Base-by-base conservation (phyloP, 2,888 invertebrate genomes). In the Drosophila ezoana region DNA sequence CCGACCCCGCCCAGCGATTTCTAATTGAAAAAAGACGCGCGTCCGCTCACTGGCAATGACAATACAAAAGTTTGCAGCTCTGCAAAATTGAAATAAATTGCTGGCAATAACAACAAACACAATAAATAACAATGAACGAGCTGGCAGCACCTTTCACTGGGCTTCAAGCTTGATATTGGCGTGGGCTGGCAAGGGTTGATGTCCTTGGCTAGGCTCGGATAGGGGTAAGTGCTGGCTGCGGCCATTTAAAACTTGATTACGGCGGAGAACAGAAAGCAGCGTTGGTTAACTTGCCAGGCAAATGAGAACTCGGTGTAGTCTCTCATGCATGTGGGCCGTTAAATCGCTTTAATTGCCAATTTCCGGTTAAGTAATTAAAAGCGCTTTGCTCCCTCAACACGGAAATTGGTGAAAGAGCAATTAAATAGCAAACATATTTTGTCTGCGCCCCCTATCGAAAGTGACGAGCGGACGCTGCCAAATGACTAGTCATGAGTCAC, bases 41-140 rank as follows among this genome's bases (percentile, higher is more conserved):
- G 74, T 63, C 58, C 78, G 68, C 51, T 65, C 54, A 45, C 62
- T 69, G 76, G 58, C 76, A 89, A 87, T 89, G 85, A 85, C 85
- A 85, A 89, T 89, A 89, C 85, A 89, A 85, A 85, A 89, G 76
- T 89, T 70, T 85, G 67, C 81, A 73, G 81, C 78, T 76, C 58
- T 48, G 53, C 74, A 62, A 85, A 90, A 90, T 90, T 90, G 90
- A 89, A 89, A 90, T 90, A 89, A 90, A 89, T 89, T 90, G 90
- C 79, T 74, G 65, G 74, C 82, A 90, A 82, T 75, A 87, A 84
- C 89, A 90, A 86, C 84, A 89, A 89, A 87, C 75, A 82, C 76
- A 82, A 79, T 84, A 87, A 89, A 87, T 78, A 87, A 87, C 78
- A 82, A 87, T 89, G 84, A 85, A 88, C 77, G 83, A 89, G 84